Base-by-base conservation (phyloP, 2,888 invertebrate genomes). In the Acrocyrtus sp. region DNA sequence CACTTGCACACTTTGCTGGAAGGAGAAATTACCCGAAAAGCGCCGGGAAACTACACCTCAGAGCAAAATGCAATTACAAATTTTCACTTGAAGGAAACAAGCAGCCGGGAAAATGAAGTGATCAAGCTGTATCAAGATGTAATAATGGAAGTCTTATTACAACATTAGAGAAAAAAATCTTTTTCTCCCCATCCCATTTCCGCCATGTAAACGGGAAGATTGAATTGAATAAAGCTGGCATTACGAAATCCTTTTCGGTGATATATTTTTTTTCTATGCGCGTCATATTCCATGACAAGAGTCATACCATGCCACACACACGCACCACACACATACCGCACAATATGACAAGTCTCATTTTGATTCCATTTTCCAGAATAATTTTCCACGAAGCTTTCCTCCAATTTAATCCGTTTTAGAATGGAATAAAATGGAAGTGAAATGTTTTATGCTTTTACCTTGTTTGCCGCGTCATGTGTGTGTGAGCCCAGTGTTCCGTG, bases 401-500 rank as follows among this genome's bases (percentile, higher is more conserved):
- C 6, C 12, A 34, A 34, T 34, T 34, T 34, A 5, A 34, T 34
- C 34, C 34, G 34, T 5, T 8, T 8, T 34, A 8, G 34, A 34
- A 12, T 8, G 34, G 34, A 34, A 34, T 34, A 34, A n/a, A 34
- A 34, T 34, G 34, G 34, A 12, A 34, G 12, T 34, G 12, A n/a
- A 34, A 34, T 34, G 34, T 5, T 34, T 34, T n/a, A n/a, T n/a
- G n/a, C n/a, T 34, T 34, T 12, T 34, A 5, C 34, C 34, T 34
- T 12, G 34, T 34, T 34, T 34, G 12, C 12, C 5, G 34, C 5
- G 12, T 12, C 6, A 34, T 34, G 34, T 34, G 12, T 34, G 34
- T 34, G 34, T 34, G 6, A 34, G 61, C 61, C 22, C 48, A 29
- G 21, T 50, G 34, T 61, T 39, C 24, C 39, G 41, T 41, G 19